Base-by-base conservation (phyloP, 2,113 vertebrate genomes). In the Sceloporus tristichus region DNA sequence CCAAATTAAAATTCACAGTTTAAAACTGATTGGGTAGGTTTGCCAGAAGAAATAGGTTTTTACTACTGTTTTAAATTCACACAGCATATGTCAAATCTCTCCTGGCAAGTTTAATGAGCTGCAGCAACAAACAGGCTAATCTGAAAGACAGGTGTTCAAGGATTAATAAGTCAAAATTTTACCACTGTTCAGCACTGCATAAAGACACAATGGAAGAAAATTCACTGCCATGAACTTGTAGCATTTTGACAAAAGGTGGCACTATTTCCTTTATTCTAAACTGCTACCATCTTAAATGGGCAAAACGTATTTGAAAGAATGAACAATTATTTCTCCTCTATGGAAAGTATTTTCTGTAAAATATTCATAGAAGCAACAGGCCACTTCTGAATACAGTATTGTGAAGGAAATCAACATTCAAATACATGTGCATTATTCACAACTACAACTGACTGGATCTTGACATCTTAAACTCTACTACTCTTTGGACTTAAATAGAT, bases 221-320 rank as follows among this genome's bases (percentile, higher is more conserved):
- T 59, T 92, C 18, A 14, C 23, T 87, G 74, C 19, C 74, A 48
- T 93, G 91, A 71, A 89, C 80, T 88, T 91, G 77, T 75, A 62
- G 0, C 59, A 40, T 25, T 87, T 0, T 23, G 89, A 40, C 93
- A 86, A 87, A 21, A 94, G 92, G 95, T 87, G 91, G 93, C 93
- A 91, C 88, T 75, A 82, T 91, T 90, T 82, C 85, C 74, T 65
- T 89, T 87, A 29, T 42, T 53, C 14, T 29, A 14, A 54, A 65
- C 23, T 40, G 16, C 73, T 56, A 70, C n/a, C 83, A 81, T 19
- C 83, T 38, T 56, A 16, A 0, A 0, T 40, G 27, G 14, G n/a
- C 29, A 19, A 77, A 65, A 82, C 0, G 4, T 27, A n/a, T 38
- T 29, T 2, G 1, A 73, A 40, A 68, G 5, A 34, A 68, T 42